Base-by-base conservation (phyloP, 1,140 invertebrate species). In the Plectrocnemia conspersa region DNA sequence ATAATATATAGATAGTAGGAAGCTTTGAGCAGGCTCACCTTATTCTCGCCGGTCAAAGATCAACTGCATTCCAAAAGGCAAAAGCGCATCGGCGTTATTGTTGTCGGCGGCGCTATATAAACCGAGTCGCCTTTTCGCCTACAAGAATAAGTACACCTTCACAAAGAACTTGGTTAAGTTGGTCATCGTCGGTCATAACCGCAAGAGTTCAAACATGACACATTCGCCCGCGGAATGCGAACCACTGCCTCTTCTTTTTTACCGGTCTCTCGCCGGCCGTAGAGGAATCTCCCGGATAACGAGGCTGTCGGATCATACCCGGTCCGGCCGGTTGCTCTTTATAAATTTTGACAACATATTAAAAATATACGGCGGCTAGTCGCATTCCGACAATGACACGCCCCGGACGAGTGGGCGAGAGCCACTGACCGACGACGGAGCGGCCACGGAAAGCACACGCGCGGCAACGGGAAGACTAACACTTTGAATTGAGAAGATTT, bases 41-140 rank as follows among this genome's bases (percentile, higher is more conserved):
- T 35, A 27, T 23, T 22, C 27, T 13, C 7, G 22, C 35, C 47
- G 47, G 19, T 25, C 42, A 16, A 23, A 45, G 2, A 23, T 25
- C 32, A 27, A 50, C 47, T 38, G 47, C 47, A 50, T 50, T 50
- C 47, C 45, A 46, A 16, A n/a, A n/a, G n/a, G n/a, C n/a, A n/a
- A n/a, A n/a, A n/a, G n/a, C n/a, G n/a, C n/a, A n/a, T n/a, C n/a
- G n/a, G n/a, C n/a, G n/a, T n/a, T n/a, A n/a, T n/a, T n/a, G n/a
- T n/a, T n/a, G n/a, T n/a, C n/a, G n/a, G n/a, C n/a, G n/a, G n/a
- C n/a, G n/a, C n/a, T n/a, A n/a, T n/a, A n/a, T n/a, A n/a, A n/a
- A n/a, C n/a, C n/a, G n/a, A n/a, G n/a, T n/a, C n/a, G n/a, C n/a
- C n/a, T n/a, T n/a, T n/a, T n/a, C n/a, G n/a, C n/a, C n/a, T n/a